Percentiles rank a stretch among this genome's conserved stretches.
These are phyloP conservation scores for Acanthacorydalis orientalis DNA, from an alignment of 2,888 invertebrate species.

Conservation along the genomic window DNA sequence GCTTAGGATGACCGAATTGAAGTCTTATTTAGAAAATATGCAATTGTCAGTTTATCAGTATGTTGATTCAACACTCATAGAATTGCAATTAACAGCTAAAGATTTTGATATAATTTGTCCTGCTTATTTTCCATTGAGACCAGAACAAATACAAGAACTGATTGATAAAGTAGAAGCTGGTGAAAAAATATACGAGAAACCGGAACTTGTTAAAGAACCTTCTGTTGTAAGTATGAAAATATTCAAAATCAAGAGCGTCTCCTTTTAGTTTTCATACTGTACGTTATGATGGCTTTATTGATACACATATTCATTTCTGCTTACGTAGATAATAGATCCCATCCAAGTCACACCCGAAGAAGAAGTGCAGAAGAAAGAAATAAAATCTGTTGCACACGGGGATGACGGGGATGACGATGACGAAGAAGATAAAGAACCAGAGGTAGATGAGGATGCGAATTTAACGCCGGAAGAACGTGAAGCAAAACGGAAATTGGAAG, in stretches of 20 bases:
- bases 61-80: constrained; percentile 51
- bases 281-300: too few species aligned
- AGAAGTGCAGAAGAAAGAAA: too few species aligned
- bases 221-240: too few species aligned
- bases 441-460: constrained; percentile 16
- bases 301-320: too few species aligned
- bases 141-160: constrained; percentile 30
- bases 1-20: constrained; percentile 36
- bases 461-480: constrained; percentile 22
- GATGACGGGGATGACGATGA: too few species aligned
- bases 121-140: constrained; percentile 14
- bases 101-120: constrained; percentile 46
- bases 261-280: too few species aligned
- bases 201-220: constrained; percentile 18
- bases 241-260: too few species aligned
- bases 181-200: constrained; percentile 26
- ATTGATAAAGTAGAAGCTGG: constrained; percentile 29
- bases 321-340: too few species aligned
- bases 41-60: constrained; percentile 48
- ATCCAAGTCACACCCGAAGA: too few species aligned
- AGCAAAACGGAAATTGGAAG: too few species aligned
- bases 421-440: too few species aligned
- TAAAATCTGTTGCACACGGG: too few species aligned
- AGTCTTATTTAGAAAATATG: constrained; percentile 34
- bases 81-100: constrained; percentile 49